phyloP scores from a whole-genome alignment of 2,797 vertebrate genomes.

The Harpagifer antarcticus region DNA sequence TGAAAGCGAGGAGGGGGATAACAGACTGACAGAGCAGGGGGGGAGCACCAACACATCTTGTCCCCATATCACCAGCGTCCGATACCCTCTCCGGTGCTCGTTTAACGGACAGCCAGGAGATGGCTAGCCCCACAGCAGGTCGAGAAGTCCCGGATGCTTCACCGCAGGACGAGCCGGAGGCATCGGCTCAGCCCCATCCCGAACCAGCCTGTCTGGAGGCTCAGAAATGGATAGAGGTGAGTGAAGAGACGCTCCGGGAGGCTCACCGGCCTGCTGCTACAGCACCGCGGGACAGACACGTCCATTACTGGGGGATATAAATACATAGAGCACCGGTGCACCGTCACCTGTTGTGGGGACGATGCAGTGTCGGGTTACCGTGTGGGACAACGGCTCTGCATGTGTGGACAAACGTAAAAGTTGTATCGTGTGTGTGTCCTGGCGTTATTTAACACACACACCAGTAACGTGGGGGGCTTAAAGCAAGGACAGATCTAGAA shows the following conservation, averaged over 20 bases:
- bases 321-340: conserved; percentile 71
- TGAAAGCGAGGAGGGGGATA: conserved; percentile 39
- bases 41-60: conserved; percentile 17
- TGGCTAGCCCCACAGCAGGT: conserved; percentile 88
- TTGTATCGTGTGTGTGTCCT: conserved; percentile 41
- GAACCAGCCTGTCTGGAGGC: conserved; percentile 92
- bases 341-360: conserved; percentile 79
- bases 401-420: conserved; percentile 40
- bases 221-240: conserved; percentile 97
- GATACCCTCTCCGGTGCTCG: conserved; percentile 21
- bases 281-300: conserved; percentile 30
- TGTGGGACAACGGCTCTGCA: conserved; percentile 37
- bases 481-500: not conserved
- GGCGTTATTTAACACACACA: not conserved
- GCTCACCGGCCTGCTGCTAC: conserved; percentile 31
- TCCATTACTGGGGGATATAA: conserved; percentile 69
- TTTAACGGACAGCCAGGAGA: conserved; percentile 71
- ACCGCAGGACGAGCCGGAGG: conserved; percentile 77
- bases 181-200: conserved; percentile 73
- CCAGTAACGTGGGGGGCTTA: not conserved
- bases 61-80: conserved; percentile 30
- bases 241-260: conserved; percentile 50
- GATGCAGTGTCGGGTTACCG: conserved; percentile 70
- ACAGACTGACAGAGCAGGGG: conserved; percentile 39
- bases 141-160: conserved; percentile 75